Base-by-base conservation (phyloP, 2,888 invertebrate species). In the Hydriomena furcata region DNA sequence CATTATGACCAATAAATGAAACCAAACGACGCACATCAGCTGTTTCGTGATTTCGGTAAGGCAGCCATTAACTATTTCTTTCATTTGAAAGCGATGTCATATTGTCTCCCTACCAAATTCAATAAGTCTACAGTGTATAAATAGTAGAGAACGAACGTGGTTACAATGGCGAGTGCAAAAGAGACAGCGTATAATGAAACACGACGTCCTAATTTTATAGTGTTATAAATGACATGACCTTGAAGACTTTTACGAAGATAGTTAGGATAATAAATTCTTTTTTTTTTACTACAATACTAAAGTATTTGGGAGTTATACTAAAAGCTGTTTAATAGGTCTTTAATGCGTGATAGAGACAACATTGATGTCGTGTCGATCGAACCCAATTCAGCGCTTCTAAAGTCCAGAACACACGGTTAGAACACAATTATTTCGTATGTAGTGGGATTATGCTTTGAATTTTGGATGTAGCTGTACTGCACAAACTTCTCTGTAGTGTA, bases 11-110 rank as follows among this genome's bases (percentile, higher is more conserved):
- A 32, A n/a, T 66, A 70, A 58, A 65, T 65, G 69, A 73, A 76
- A 75, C 63, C 61, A 76, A 79, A 81, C 76, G 79, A 86, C 78
- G 82, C 84, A 87, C 84, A 90, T 89, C 89, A 90, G 89, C 89
- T 90, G 89, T 87, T 88, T 85, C 78, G 71, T 71, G 76, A 82
- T 73, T 82, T 77, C 65, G 68, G 68, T 74, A 71, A 68, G 79
- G 84, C 86, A 73, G 89, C 89, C 89, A 89, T 88, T 40, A 84
- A 73, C 78, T 79, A n/a, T 82, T 79, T 75, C 78, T 78, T 24
- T 31, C 31, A 17, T 37, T 45, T 31, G 43, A 31, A 40, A 40
- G 30, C 21, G 8, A 40, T 30, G 40, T 41, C 41, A 41, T 23
- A 30, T 13, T 32, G 13, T 44, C 27, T 28, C 11, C 12, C 34